Evolutionary conservation across 2,888 invertebrate species (phyloP).

Genomic region (Rhagonycha lutea): DNA sequence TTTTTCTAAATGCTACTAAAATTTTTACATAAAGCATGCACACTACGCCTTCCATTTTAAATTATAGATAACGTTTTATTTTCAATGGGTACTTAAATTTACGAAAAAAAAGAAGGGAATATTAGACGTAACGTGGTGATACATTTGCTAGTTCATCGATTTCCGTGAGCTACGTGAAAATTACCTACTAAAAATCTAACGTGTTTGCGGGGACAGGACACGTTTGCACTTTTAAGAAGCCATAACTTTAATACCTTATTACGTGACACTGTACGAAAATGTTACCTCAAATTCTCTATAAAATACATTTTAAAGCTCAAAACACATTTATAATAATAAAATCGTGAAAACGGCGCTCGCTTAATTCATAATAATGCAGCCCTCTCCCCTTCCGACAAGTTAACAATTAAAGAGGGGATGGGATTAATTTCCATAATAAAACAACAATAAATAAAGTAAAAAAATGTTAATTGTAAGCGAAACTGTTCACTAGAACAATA

Average conservation of each 20-base stretch:
- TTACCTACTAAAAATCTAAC: neutral
- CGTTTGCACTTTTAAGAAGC: slow-evolving; percentile 4
- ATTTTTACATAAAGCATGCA: neutral
- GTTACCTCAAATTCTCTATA: neutral
- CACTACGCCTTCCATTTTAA: neutral
- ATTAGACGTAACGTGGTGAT: neutral
- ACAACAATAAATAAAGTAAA: neutral
- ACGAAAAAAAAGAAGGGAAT: neutral
- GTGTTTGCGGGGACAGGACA: neutral
- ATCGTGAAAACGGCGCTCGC: neutral
- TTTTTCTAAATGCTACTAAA: neutral
- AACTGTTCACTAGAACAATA: neutral
- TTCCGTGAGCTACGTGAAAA: slow-evolving; percentile 3
- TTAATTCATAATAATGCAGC: neutral
- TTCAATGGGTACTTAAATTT: neutral
- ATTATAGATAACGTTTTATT: neutral
- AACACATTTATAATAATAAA: neutral
- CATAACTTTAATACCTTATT: slow-evolving; percentile 4
- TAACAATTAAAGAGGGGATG: neutral
- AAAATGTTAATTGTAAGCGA: neutral
- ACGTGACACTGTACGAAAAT: neutral
- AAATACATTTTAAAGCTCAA: neutral
- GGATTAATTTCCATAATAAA: neutral
- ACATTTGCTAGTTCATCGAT: slow-evolving; percentile 1
- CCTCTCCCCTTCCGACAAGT: neutral